A percentile compares a stretch with the other conserved stretches of the same genome.
phyloP scores from a whole-genome alignment of 2,888 invertebrate genomes.

The Carpatolechia fugitivella region DNA sequence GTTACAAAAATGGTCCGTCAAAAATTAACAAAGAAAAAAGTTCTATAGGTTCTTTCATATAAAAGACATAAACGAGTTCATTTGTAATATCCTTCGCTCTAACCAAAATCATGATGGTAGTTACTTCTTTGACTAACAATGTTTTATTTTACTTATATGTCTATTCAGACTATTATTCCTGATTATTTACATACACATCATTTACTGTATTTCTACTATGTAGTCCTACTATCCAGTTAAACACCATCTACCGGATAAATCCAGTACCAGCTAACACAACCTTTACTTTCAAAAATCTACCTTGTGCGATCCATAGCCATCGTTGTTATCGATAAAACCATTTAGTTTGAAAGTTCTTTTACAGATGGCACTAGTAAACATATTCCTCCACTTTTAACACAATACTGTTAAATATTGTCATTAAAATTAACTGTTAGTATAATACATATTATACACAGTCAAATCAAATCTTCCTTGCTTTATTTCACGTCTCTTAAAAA shows the following conservation, averaged over 20 bases:
- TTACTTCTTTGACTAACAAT: no score
- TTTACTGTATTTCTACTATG: no score
- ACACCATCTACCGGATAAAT: background rate
- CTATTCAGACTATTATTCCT: no score
- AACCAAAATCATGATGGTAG: background rate
- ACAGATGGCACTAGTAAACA: conserved; percentile 7
- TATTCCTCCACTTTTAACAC: no score
- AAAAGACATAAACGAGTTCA: conserved; percentile 45
- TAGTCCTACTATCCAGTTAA: background rate
- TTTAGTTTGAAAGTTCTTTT: background rate
- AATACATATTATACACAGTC: no score
- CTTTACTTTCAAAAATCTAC: background rate
- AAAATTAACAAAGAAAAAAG: no score
- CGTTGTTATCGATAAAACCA: background rate
- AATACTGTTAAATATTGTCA: no score
- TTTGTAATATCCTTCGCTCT: background rate
- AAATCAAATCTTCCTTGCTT: no score
- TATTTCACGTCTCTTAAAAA: no score
- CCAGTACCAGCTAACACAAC: background rate
- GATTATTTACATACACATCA: no score
- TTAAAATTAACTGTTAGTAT: no score
- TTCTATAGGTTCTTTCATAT: conserved; percentile 17
- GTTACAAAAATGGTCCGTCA: no score
- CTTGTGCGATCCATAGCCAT: background rate
- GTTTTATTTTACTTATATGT: background rate